Percentiles rank a stretch among this genome's conserved stretches.
phyloP scores from a whole-genome alignment of 2,113 vertebrate genomes.

The Podarcis muralis region DNA sequence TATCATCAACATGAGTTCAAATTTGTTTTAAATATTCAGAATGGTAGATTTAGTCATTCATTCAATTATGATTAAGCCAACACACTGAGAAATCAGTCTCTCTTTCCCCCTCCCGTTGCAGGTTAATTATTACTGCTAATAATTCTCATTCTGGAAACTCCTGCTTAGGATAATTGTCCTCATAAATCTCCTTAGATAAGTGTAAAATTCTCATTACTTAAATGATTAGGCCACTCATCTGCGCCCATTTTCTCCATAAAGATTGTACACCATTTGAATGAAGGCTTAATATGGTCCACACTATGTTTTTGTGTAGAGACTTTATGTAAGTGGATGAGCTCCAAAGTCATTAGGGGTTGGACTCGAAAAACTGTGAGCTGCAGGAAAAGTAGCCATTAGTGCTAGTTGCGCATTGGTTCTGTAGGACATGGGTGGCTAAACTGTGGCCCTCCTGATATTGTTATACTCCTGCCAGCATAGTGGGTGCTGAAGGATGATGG shows the following conservation, averaged over 20 bases:
- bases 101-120: slow-evolving; percentile 25
- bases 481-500: too few species aligned
- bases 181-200: slow-evolving; percentile 75
- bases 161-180: slow-evolving; percentile 69
- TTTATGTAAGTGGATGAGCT: background rate
- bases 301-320: background rate
- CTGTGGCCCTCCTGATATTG: too few species aligned
- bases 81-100: slow-evolving; percentile 46
- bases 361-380: background rate
- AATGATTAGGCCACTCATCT: slow-evolving; percentile 72
- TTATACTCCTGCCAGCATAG: too few species aligned
- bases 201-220: slow-evolving; percentile 75
- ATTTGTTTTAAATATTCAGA: slow-evolving; percentile 52
- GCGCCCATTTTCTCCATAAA: slow-evolving; percentile 61
- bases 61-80: slow-evolving; percentile 57
- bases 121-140: slow-evolving; percentile 72
- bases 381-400: background rate
- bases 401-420: background rate
- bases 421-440: too few species aligned
- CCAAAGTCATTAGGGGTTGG: background rate
- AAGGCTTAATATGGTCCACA: slow-evolving; percentile 22
- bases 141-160: slow-evolving; percentile 58
- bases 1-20: slow-evolving; percentile 34
- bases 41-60: slow-evolving; percentile 43
- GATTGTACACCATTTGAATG: slow-evolving; percentile 42